Conservation (phyloP, 2,797 vertebrate genomes). For the Sternarchorhynchus goeldii region DNA sequence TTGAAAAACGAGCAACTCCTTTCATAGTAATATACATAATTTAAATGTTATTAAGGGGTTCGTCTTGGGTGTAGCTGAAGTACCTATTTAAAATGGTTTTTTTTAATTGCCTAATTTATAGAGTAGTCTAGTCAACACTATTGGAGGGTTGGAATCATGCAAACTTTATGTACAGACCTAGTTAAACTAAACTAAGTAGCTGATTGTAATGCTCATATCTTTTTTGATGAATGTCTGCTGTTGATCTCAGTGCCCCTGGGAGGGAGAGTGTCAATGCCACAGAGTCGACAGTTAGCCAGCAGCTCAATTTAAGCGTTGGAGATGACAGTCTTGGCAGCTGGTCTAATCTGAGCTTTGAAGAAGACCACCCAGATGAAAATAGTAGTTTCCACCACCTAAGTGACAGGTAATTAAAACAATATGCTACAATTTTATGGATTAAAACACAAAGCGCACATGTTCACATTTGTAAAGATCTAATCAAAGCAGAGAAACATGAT, state of each 20-base stretch:
- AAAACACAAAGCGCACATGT: too few species aligned
- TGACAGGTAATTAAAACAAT: constrained; percentile 83
- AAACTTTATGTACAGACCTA: too few species aligned
- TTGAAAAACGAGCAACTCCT: too few species aligned
- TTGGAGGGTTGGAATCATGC: too few species aligned
- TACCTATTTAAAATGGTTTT: too few species aligned
- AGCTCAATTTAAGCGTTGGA: constrained; percentile 88
- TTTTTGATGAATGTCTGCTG: not conserved
- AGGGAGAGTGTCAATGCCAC: constrained; percentile 80
- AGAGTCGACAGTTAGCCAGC: constrained; percentile 88
- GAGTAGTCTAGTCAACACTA: too few species aligned
- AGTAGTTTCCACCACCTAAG: constrained; percentile 99
- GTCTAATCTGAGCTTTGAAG: constrained; percentile 98
- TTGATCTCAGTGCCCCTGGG: constrained; percentile 76
- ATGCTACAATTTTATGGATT: too few species aligned
- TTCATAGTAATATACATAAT: too few species aligned
- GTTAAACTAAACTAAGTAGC: too few species aligned
- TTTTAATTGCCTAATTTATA: too few species aligned
- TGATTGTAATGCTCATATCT: not conserved
- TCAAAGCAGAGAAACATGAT: not conserved
- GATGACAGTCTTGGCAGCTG: constrained; percentile 98
- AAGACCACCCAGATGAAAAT: constrained; percentile 93
- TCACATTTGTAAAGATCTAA: constrained; percentile 42
- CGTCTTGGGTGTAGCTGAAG: too few species aligned
- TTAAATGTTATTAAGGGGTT: too few species aligned